These are phyloP conservation scores for Thymelicus sylvestris DNA, from an alignment of 2,888 invertebrate genomes.

Conservation along the genomic window DNA sequence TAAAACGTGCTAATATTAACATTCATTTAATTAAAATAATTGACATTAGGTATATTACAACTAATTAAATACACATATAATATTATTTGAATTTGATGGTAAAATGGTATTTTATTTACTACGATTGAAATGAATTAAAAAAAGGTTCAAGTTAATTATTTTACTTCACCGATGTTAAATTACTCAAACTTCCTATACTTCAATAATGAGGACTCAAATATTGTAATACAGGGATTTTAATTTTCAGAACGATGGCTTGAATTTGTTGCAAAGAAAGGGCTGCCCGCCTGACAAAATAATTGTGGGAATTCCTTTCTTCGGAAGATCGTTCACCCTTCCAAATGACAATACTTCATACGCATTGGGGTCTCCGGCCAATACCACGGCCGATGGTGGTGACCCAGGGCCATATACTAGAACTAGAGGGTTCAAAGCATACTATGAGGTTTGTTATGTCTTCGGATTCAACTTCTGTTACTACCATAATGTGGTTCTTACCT, in stretches of 20 bases:
- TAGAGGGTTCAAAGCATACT: conserved; percentile 53
- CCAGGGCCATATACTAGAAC: not conserved
- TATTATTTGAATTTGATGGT: too few species aligned
- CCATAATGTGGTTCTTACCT: not conserved
- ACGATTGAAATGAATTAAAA: too few species aligned
- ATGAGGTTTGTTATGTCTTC: not conserved
- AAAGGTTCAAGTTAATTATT: too few species aligned
- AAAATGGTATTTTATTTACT: too few species aligned
- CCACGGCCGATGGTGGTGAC: not conserved
- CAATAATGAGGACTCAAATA: too few species aligned
- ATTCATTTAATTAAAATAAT: too few species aligned
- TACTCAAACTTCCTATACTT: too few species aligned
- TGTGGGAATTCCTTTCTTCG: not conserved
- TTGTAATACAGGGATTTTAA: not conserved
- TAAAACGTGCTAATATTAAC: too few species aligned
- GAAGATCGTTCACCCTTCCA: conserved; percentile 62
- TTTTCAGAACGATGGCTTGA: not conserved
- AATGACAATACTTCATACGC: not conserved
- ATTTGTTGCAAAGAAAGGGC: not conserved
- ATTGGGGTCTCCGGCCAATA: not conserved
- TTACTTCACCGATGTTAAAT: too few species aligned
- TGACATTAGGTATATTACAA: too few species aligned
- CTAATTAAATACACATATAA: too few species aligned
- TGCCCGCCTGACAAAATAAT: conserved; percentile 1
- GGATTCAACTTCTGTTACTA: not conserved